phyloP scores from a whole-genome alignment of 2,888 invertebrate genomes.

The Ormyrus nitidulus region DNA sequence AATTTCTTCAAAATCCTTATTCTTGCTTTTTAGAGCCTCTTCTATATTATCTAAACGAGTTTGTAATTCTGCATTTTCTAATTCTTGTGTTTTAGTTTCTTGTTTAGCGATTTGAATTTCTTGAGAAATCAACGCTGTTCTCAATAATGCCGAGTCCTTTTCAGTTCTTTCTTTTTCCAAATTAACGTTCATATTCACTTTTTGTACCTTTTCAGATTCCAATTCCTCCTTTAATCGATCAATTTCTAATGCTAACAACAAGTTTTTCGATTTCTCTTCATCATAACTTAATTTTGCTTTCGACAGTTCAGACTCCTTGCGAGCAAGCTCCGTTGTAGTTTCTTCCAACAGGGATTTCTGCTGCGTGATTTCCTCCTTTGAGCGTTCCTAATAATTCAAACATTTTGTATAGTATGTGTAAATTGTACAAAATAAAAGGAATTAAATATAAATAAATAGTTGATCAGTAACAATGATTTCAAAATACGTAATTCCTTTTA shows the following conservation, averaged over 20 bases:
- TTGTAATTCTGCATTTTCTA: conserved; percentile 80
- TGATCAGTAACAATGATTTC: neutral
- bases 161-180: conserved; percentile 81
- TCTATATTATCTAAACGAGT: conserved; percentile 79
- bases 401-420: neutral
- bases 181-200: conserved; percentile 64
- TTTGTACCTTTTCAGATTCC: conserved; percentile 66
- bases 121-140: conserved; percentile 90
- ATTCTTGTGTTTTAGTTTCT: conserved; percentile 83
- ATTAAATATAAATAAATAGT: neutral
- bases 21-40: conserved; percentile 77
- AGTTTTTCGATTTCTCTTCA: conserved; percentile 68
- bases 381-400: conserved; percentile 65
- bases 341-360: conserved; percentile 67
- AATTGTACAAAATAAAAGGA: neutral
- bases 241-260: conserved; percentile 68
- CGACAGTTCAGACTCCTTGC: conserved; percentile 64
- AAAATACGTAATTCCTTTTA: conserved; percentile 55
- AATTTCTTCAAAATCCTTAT: conserved; percentile 72
- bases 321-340: conserved; percentile 59
- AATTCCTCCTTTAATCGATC: conserved; percentile 67
- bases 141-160: conserved; percentile 84
- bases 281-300: conserved; percentile 65
- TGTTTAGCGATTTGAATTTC: conserved; percentile 86
- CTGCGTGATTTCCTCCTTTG: conserved; percentile 65